These are phyloP conservation scores for Drosophila sproati DNA, from an alignment of 1,140 invertebrate genomes.

Conservation along the genomic window DNA sequence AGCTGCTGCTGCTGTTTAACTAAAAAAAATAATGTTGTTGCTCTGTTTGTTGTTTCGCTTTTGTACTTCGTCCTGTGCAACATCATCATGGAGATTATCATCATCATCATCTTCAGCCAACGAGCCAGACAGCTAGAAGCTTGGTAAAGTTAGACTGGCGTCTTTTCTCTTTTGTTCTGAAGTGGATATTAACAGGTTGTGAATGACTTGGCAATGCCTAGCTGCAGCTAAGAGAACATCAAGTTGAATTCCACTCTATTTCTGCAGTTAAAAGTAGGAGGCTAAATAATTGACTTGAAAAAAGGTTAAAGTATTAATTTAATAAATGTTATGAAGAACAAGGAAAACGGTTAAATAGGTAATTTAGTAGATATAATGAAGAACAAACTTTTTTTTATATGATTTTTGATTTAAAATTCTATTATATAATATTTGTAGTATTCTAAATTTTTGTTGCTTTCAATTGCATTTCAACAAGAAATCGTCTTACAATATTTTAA, in stretches of 20 bases:
- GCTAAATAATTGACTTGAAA: too few species aligned
- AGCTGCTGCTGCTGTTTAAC: conserved; percentile 44
- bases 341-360: too few species aligned
- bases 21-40: conserved; percentile 70
- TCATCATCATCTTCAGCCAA: conserved; percentile 25
- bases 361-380: too few species aligned
- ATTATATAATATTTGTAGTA: too few species aligned
- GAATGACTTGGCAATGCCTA: conserved; percentile 14
- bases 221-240: conserved; percentile 2
- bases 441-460: too few species aligned
- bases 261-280: neutral
- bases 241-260: neutral
- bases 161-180: neutral
- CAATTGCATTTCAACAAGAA: too few species aligned
- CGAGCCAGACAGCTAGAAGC: conserved; percentile 32
- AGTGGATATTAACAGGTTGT: conserved; percentile 35
- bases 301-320: too few species aligned
- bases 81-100: conserved; percentile 47
- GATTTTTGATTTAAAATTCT: too few species aligned
- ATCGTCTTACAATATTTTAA: too few species aligned
- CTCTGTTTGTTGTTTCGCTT: conserved; percentile 19
- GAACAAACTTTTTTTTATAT: neutral
- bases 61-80: conserved; percentile 48
- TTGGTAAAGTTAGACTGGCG: conserved; percentile 52
- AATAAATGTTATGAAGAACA: too few species aligned